Conservation (phyloP, 2,888 invertebrate species). For the Platycheirus rosarum region DNA sequence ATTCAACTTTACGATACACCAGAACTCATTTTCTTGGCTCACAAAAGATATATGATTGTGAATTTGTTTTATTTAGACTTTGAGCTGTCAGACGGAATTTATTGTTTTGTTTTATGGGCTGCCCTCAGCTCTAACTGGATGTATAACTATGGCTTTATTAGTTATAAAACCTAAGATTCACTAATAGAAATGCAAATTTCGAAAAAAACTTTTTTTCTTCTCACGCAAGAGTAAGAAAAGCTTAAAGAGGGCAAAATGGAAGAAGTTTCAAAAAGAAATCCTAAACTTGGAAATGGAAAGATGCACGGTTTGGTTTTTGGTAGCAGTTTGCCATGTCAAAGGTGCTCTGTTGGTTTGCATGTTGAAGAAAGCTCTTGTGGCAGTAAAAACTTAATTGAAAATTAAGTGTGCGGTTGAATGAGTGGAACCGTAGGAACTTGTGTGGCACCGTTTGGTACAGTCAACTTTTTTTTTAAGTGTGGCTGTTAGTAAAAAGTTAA, state of each 20-base stretch:
- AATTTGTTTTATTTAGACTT: constrained; percentile 33
- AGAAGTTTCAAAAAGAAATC: not conserved
- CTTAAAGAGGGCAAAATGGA: not conserved
- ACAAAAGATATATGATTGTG: constrained; percentile 36
- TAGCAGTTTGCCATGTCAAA: not conserved
- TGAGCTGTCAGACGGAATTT: constrained; percentile 47
- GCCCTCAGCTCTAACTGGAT: constrained; percentile 23
- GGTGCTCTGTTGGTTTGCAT: not conserved
- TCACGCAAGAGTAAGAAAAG: not conserved
- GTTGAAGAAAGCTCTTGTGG: not conserved
- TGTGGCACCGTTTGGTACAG: too few species aligned
- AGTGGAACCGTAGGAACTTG: not conserved
- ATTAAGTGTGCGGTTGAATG: constrained; percentile 3
- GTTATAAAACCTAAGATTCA: constrained; percentile 29
- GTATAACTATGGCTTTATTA: constrained; percentile 8
- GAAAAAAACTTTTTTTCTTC: constrained; percentile 22
- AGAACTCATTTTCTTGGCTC: constrained; percentile 5
- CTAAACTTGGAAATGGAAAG: not conserved
- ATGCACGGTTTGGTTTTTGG: not conserved
- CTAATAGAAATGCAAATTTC: constrained; percentile 53
- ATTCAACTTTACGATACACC: constrained; percentile 9
- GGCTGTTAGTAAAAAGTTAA: too few species aligned
- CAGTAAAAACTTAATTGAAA: constrained; percentile 6
- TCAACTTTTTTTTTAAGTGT: too few species aligned
- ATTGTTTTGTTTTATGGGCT: constrained; percentile 52